Percentiles rank a stretch among this genome's conserved stretches.
Evolutionary conservation across 2,888 invertebrate genomes (phyloP).

Genomic region (Drosophila picticornis): DNA sequence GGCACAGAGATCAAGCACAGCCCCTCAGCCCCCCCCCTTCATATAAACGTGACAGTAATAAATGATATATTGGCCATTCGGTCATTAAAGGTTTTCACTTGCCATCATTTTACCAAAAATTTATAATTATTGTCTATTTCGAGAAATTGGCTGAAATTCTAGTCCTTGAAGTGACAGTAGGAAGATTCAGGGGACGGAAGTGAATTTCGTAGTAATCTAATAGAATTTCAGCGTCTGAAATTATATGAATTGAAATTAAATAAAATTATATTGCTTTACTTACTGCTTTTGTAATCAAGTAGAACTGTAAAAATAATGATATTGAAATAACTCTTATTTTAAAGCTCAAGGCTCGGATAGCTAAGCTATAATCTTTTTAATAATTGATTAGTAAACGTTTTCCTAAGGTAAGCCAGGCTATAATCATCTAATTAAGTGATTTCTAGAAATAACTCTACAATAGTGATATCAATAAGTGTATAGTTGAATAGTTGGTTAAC

Average conservation of each 20-base stretch:
- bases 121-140: slow-evolving; percentile 7
- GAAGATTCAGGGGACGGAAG: background rate
- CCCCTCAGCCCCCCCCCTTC: background rate
- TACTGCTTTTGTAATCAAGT: background rate
- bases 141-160: background rate
- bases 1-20: slow-evolving; percentile 29
- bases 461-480: background rate
- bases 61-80: slow-evolving; percentile 59
- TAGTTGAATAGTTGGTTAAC: background rate
- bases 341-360: background rate
- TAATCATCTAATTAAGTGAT: background rate
- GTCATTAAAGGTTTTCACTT: slow-evolving; percentile 16
- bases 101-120: slow-evolving; percentile 14
- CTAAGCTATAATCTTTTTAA: background rate
- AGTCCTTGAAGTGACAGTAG: background rate
- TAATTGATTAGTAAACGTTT: background rate
- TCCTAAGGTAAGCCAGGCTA: background rate
- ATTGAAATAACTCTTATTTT: background rate
- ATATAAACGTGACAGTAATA: slow-evolving; percentile 55
- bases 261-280: background rate
- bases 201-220: background rate
- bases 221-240: background rate
- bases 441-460: background rate
- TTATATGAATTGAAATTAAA: background rate
- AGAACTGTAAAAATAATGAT: background rate